Base-by-base conservation (phyloP, 2,888 invertebrate genomes). In the Pristionchus japonicus region DNA sequence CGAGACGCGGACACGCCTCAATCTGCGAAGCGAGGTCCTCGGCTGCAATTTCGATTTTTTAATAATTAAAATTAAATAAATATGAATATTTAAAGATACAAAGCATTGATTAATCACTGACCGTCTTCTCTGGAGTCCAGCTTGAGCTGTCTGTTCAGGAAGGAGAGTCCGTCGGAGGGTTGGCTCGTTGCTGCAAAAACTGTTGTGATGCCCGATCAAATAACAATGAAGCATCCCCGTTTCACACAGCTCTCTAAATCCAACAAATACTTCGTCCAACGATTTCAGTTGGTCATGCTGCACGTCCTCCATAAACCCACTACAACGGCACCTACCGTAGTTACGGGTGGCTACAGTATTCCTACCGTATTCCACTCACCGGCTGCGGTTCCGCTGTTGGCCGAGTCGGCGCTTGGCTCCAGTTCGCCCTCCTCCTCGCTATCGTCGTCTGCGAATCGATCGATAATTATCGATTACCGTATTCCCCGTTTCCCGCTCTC, bases 21-120 rank as follows among this genome's bases (percentile, higher is more conserved):
- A 93, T 92, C 43, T 88, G 70, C 20, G 67, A n/a, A 20, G 90
- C 91, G 11, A 93, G 89, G 17, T 77, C 49, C 37, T 89, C 89
- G 52, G 91, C 92, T 92, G 88, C 86, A 91, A 85, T 31, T 1
- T 83, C 27, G n/a, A n/a, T n/a, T n/a, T n/a, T 67, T 86, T 57
- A 43, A 43, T n/a, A n/a, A n/a, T n/a, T n/a, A n/a, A n/a, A n/a
- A n/a, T n/a, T n/a, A n/a, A n/a, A n/a, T n/a, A n/a, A n/a, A n/a
- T n/a, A n/a, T n/a, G n/a, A 23, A n/a, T n/a, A 20, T 74, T 9
- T 74, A 20, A 40, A 74, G 7, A n/a, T n/a, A n/a, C 43, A 7
- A n/a, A 57, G 20, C n/a, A 57, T 4, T 4, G 57, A 4, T n/a
- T 7, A 34, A 47, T 27, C 9, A 77, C 85, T 31, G 17, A 89